These are phyloP conservation scores for Diplolepis rosae DNA, from an alignment of 2,888 invertebrate genomes.

Conservation along the genomic window DNA sequence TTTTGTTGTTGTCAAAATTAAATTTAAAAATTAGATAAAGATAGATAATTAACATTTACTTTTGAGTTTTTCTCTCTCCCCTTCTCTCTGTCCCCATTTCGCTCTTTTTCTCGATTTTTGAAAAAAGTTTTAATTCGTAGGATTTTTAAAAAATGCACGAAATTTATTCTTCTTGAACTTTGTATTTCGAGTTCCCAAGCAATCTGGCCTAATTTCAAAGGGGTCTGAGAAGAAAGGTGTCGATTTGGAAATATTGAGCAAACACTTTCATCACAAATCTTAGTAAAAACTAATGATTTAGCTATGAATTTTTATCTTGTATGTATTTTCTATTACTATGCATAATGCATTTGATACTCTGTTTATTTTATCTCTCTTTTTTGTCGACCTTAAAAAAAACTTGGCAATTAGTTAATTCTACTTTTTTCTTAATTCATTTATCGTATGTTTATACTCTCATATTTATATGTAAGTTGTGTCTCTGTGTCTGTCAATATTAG, in stretches of 20 bases:
- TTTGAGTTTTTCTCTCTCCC: slow-evolving; percentile 34
- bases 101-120: background rate
- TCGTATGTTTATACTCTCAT: slow-evolving; percentile 2
- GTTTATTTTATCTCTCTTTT: slow-evolving; percentile 52
- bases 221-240: slow-evolving; percentile 38
- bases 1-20: background rate
- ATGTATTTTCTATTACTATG: slow-evolving; percentile 53
- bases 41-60: slow-evolving; percentile 50
- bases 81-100: slow-evolving; percentile 36
- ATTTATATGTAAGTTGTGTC: slow-evolving; percentile 23
- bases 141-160: background rate
- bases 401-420: slow-evolving; percentile 65
- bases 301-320: slow-evolving; percentile 53
- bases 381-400: slow-evolving; percentile 55
- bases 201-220: background rate
- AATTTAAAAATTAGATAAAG: slow-evolving; percentile 55
- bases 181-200: no score
- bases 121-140: background rate
- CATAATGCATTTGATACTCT: slow-evolving; percentile 58
- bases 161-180: background rate
- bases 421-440: slow-evolving; percentile 41
- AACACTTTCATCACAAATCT: slow-evolving; percentile 58
- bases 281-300: slow-evolving; percentile 65
- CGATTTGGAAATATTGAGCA: slow-evolving; percentile 65
- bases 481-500: slow-evolving; percentile 14